Evolutionary conservation across 2,888 invertebrate species (phyloP).

Genomic region (Alsophila aescularia): DNA sequence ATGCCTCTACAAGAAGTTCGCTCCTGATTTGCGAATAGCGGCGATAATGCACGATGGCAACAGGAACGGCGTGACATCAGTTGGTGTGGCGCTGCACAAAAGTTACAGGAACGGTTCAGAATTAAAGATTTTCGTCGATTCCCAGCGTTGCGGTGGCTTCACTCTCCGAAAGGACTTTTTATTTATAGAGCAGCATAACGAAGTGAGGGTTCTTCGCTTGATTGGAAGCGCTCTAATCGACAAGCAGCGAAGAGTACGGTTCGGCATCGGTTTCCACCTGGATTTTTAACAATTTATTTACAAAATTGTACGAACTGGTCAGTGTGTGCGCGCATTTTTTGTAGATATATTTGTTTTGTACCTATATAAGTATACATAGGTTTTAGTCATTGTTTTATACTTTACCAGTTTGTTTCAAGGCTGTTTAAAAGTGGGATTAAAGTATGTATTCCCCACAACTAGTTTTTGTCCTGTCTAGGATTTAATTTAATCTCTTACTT

Average conservation of each 20-base stretch:
- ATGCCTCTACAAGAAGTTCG: conserved; percentile 69
- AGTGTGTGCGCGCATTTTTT: conserved; percentile 51
- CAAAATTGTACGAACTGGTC: conserved; percentile 36
- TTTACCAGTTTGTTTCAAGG: conserved; percentile 53
- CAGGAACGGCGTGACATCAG: conserved; percentile 52
- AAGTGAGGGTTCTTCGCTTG: conserved; percentile 64
- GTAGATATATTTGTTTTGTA: conserved; percentile 76
- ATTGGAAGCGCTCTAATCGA: conserved; percentile 72
- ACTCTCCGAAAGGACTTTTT: conserved; percentile 70
- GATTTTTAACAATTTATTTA: conserved; percentile 61
- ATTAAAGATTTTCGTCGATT: conserved; percentile 74
- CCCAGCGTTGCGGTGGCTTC: conserved; percentile 74
- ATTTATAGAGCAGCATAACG: conserved; percentile 66
- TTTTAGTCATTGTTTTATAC: conserved; percentile 77
- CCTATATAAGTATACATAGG: conserved; percentile 83
- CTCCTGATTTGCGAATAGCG: conserved; percentile 66
- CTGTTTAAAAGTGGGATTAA: conserved; percentile 67
- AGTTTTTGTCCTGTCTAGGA: too few relatives aligned
- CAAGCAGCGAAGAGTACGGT: conserved; percentile 65
- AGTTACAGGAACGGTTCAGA: conserved; percentile 65
- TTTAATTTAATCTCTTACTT: too few relatives aligned
- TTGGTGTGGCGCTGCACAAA: conserved; percentile 71
- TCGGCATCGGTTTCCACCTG: conserved; percentile 73
- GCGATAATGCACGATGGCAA: conserved; percentile 66
- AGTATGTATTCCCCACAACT: conserved; percentile 34